A percentile compares a stretch with the other conserved stretches of the same genome.
Conservation (phyloP, 2,797 vertebrate species). For the Threskiornis aethiopicus region DNA sequence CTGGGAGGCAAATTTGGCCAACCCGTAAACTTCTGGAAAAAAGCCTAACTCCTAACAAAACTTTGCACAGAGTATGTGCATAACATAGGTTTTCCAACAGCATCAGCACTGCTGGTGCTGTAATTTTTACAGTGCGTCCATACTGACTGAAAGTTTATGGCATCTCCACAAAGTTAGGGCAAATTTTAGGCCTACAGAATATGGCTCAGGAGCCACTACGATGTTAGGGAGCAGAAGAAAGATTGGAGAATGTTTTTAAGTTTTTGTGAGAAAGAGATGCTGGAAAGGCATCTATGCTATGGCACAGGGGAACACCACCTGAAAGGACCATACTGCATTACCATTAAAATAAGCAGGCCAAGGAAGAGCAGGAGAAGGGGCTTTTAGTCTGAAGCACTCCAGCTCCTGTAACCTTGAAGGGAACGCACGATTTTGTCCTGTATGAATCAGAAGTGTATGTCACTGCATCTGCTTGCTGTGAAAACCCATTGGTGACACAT, state of each 20-base stretch:
- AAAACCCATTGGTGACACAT: neutral
- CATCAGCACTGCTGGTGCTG: neutral
- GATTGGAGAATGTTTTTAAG: neutral
- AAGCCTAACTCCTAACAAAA: neutral
- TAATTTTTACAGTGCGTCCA: neutral
- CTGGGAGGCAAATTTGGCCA: neutral
- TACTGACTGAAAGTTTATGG: neutral
- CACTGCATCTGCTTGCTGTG: neutral
- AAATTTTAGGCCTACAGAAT: neutral
- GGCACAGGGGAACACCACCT: neutral
- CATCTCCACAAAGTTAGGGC: neutral
- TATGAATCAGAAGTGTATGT: neutral
- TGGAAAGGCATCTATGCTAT: neutral
- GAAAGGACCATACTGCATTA: neutral
- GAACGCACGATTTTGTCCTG: rapidly evolving
- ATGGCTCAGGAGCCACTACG: neutral
- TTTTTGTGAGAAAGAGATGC: neutral
- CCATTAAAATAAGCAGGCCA: neutral
- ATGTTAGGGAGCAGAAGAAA: neutral
- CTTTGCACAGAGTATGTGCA: neutral
- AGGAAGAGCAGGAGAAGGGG: neutral
- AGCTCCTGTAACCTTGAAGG: neutral
- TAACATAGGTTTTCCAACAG: neutral
- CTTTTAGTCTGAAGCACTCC: neutral
- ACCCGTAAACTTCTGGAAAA: neutral